Evolutionary conservation across 2,888 invertebrate species (phyloP), one percentile per base, ranked within the genome.

Genomic region (Ochropacha duplaris): DNA sequence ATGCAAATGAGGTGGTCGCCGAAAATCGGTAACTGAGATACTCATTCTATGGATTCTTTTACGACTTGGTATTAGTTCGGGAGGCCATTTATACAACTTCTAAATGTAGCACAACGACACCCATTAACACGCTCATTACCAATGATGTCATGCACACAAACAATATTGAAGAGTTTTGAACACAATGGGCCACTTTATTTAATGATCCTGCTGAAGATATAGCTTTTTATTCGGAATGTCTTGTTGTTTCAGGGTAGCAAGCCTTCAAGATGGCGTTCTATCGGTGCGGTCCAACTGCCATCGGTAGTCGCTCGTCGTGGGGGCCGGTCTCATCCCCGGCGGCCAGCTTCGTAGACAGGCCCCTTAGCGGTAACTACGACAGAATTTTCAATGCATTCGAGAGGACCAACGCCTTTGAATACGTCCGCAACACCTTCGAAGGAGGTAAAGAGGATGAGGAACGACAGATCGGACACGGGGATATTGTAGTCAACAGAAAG

Each of bases 241-340:
- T 55, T 57, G 54, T 80, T 78, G 73, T 77, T 74, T 12, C 72
- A 86, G 86, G 76, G 60, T 57, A 57, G 8, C 39, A 66, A 71
- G 73, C 74, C 68, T 66, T 73, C 71, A 78, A 58, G 59, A 92
- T 92, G 92, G 88, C 92, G 65, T 90, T 82, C 72, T 91, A 91
- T 76, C 87, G 91, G 59, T 91, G 88, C 77, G 90, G 91, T 22
- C 90, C 90, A 39, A 91, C 90, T 12, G 90, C 88, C 54, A 84
- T 92, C 76, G 90, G 90, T 61, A 91, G 84, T 83, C 85, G 92
- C 65, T 86, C 89, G n/a, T 92, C 93, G 22, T 95, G 95, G 95
- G 94, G 94, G 9, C 94, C 95, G 6, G 92, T 93, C 61, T 64
- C 73, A 16, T 90, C 94, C 57, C 93, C 94, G 36, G 86, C 88